Conservation (phyloP, 2,888 invertebrate genomes). For the Drosophila ustulata region DNA sequence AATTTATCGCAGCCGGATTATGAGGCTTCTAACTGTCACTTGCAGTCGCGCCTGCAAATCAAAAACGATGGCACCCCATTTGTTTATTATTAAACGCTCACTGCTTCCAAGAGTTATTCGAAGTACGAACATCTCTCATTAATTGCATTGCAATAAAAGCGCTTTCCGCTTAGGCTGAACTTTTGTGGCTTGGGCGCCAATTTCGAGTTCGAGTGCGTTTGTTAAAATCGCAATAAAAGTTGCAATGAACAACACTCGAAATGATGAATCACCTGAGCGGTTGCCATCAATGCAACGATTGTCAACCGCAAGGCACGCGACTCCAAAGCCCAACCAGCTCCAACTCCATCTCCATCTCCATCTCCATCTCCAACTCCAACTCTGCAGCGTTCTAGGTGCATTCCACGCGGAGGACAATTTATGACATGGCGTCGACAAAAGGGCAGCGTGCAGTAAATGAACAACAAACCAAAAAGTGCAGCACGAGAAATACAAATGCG, state of each 20-base stretch:
- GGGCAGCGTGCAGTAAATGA: constrained; percentile 58
- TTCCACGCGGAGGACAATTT: constrained; percentile 53
- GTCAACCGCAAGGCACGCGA: constrained; percentile 74
- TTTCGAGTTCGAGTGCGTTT: constrained; percentile 76
- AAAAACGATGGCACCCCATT: not conserved
- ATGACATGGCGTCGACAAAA: constrained; percentile 39
- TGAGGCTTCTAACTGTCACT: constrained; percentile 75
- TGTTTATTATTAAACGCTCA: not conserved
- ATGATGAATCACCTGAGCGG: constrained; percentile 83
- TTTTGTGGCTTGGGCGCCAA: constrained; percentile 18
- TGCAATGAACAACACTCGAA: constrained; percentile 83
- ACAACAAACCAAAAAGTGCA: constrained; percentile 71
- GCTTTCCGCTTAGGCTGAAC: not conserved
- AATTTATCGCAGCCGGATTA: constrained; percentile 73
- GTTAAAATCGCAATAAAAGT: constrained; percentile 84
- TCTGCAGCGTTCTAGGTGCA: constrained; percentile 39
- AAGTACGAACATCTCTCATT: constrained; percentile 20
- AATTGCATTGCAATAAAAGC: constrained; percentile 37
- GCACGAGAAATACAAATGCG: constrained; percentile 46
- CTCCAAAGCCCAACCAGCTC: constrained; percentile 3
- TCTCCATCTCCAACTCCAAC: constrained; percentile 13
- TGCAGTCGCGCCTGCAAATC: constrained; percentile 35
- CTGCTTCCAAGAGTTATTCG: too few relatives aligned
- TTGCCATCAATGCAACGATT: constrained; percentile 73
- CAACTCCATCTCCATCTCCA: too few relatives aligned